Evolutionary conservation across 2,113 vertebrate genomes (phyloP).

Genomic region (Macrotus californicus): DNA sequence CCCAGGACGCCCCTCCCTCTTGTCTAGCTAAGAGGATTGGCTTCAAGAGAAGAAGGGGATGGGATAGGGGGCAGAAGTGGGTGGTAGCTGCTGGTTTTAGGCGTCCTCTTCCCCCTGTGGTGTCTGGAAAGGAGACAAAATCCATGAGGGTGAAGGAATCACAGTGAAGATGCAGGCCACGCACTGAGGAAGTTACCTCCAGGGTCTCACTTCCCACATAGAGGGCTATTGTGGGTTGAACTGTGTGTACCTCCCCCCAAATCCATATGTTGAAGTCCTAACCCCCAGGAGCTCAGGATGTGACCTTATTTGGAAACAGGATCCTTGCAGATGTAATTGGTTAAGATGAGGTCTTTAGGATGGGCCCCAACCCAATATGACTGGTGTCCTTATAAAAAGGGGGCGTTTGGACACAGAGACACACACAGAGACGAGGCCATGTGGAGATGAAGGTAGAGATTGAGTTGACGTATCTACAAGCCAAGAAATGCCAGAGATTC

Average conservation of each 20-base stretch:
- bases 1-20: background rate
- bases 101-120: background rate
- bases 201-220: background rate
- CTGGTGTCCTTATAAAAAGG: background rate
- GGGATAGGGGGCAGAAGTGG: background rate
- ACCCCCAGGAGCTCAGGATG: background rate
- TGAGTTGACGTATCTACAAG: fast-evolving
- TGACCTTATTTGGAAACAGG: background rate
- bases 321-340: background rate
- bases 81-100: background rate
- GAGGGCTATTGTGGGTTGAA: background rate
- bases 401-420: too few relatives aligned
- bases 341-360: background rate
- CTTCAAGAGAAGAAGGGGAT: background rate
- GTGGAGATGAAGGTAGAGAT: background rate
- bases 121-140: background rate
- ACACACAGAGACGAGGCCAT: background rate
- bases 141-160: background rate
- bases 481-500: background rate
- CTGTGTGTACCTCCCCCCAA: fast-evolving
- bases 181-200: background rate
- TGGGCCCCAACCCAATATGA: background rate
- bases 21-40: too few relatives aligned
- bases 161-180: background rate
- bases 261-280: fast-evolving